These are phyloP conservation scores for Mercenaria mercenaria DNA, from an alignment of 1,140 invertebrate species.

Conservation along the genomic window DNA sequence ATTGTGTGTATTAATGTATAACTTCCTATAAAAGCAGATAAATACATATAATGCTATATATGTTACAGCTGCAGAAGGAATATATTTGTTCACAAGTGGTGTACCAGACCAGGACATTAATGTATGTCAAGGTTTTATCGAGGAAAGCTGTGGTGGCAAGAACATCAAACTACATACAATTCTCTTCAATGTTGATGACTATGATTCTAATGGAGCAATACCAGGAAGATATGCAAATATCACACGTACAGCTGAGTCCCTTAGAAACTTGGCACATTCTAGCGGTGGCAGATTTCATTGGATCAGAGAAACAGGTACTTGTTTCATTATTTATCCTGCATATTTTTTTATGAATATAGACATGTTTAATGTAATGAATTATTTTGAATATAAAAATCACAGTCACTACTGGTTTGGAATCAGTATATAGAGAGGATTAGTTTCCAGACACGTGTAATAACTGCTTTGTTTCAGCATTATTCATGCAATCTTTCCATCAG, in stretches of 20 bases:
- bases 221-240: constrained; percentile 86
- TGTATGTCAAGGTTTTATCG: constrained; percentile 81
- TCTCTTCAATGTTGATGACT: constrained; percentile 86
- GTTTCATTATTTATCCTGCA: too few species aligned
- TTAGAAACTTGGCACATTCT: constrained; percentile 84
- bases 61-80: constrained; percentile 82
- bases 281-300: constrained; percentile 85
- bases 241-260: constrained; percentile 84
- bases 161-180: constrained; percentile 83
- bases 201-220: constrained; percentile 84
- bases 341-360: too few species aligned
- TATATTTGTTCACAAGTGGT: constrained; percentile 86
- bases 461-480: too few species aligned
- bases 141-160: constrained; percentile 81
- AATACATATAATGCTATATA: too few species aligned
- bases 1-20: too few species aligned
- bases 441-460: too few species aligned
- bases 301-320: constrained; percentile 86
- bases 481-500: too few species aligned
- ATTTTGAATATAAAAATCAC: too few species aligned
- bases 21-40: too few species aligned
- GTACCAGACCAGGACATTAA: constrained; percentile 85
- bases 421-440: too few species aligned
- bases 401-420: too few species aligned
- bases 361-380: too few species aligned